A percentile compares a stretch with the other conserved stretches of the same genome.
Conservation (phyloP, 2,797 vertebrate genomes). For the Tapirus indicus region DNA sequence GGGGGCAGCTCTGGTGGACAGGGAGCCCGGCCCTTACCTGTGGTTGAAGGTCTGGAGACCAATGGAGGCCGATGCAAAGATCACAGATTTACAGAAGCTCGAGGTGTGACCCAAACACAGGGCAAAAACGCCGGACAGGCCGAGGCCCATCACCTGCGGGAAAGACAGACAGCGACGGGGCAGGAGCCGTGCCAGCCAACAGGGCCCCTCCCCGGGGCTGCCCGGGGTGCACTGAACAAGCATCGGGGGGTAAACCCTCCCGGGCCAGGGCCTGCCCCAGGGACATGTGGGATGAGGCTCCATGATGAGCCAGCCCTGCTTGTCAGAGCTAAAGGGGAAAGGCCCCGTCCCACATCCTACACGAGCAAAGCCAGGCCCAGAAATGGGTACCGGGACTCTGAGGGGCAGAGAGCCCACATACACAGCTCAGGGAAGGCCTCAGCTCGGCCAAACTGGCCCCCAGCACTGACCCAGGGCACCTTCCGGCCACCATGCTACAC, state of each 20-base stretch:
- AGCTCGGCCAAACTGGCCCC: no score
- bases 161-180: neutral
- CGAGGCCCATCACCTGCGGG: constrained; percentile 95
- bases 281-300: fast-evolving
- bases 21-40: constrained; percentile 88
- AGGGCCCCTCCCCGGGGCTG: fast-evolving
- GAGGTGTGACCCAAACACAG: constrained; percentile 94
- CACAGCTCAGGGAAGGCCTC: neutral
- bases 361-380: neutral
- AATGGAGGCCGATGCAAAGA: constrained; percentile 94
- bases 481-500: fast-evolving
- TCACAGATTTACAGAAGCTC: constrained; percentile 93
- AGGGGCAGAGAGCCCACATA: fast-evolving
- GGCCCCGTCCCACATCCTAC: fast-evolving
- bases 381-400: fast-evolving
- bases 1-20: fast-evolving
- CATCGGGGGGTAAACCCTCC: neutral
- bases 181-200: neutral
- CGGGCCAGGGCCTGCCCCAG: fast-evolving
- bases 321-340: fast-evolving
- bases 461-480: neutral
- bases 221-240: neutral
- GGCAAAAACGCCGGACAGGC: constrained; percentile 95
- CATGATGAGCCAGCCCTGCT: neutral
- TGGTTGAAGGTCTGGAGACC: constrained; percentile 98